Percentiles rank a stretch among this genome's conserved stretches.
These are phyloP conservation scores for Acinonyx jubatus DNA, from an alignment of 2,113 vertebrate species.

Conservation along the genomic window DNA sequence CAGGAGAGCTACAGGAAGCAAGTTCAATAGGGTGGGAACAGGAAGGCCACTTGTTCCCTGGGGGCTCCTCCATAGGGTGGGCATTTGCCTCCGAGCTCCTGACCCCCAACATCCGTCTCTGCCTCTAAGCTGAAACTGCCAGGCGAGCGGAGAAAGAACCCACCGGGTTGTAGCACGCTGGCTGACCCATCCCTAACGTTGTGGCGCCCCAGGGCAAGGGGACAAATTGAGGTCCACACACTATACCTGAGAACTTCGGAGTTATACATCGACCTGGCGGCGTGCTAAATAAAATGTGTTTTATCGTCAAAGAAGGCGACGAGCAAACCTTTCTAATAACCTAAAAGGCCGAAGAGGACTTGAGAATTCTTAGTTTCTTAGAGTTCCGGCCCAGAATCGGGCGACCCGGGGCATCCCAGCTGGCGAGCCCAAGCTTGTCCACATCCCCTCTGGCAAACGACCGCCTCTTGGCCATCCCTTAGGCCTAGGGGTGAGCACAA, in stretches of 20 bases:
- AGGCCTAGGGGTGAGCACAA: background rate
- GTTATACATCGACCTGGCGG: background rate
- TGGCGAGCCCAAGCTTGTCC: fast-evolving
- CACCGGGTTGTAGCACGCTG: fast-evolving
- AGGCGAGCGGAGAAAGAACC: background rate
- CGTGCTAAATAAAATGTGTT: background rate
- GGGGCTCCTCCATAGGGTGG: background rate
- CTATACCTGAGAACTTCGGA: background rate
- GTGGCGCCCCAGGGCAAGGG: background rate
- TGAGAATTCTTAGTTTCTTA: background rate
- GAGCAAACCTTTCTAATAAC: background rate
- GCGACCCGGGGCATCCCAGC: fast-evolving
- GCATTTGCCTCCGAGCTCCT: background rate
- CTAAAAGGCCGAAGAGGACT: background rate
- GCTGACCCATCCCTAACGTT: background rate
- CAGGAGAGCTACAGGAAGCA: background rate
- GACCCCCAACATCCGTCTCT: background rate
- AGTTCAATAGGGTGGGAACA: no score
- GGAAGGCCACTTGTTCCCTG: background rate
- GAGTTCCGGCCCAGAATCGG: background rate
- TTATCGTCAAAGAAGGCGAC: fast-evolving
- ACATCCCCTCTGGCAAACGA: background rate
- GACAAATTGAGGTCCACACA: background rate
- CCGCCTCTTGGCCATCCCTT: background rate
- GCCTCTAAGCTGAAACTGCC: background rate